These are phyloP conservation scores for Heliconius ethilla DNA, from an alignment of 2,888 invertebrate species.

Conservation along the genomic window DNA sequence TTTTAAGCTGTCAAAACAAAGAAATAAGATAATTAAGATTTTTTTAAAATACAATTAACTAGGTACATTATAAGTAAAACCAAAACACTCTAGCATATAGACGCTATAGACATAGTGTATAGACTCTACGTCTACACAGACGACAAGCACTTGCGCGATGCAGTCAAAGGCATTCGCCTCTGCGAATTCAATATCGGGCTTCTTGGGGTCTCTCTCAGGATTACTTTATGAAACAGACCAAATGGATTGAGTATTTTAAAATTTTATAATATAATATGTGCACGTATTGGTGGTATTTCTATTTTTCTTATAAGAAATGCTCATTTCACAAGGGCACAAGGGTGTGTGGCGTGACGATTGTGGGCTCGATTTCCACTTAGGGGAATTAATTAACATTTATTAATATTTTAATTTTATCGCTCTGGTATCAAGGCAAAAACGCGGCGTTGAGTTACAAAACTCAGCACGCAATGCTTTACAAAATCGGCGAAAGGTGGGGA, in stretches of 20 bases:
- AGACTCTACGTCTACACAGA: background rate
- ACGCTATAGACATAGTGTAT: background rate
- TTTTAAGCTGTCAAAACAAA: background rate
- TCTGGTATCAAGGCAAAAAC: too few relatives aligned
- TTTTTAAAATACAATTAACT: background rate
- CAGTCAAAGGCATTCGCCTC: background rate
- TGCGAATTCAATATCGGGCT: conserved; percentile 6
- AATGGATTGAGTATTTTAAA: background rate
- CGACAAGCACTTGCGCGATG: conserved; percentile 6
- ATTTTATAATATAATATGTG: background rate
- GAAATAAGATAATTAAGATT: background rate
- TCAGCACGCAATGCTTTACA: too few relatives aligned
- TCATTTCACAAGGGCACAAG: too few relatives aligned
- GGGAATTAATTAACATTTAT: too few relatives aligned
- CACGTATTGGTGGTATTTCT: too few relatives aligned
- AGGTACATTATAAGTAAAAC: background rate
- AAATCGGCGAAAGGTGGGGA: too few relatives aligned
- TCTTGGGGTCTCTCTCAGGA: conserved; percentile 2
- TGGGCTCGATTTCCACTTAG: too few relatives aligned
- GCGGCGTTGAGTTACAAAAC: too few relatives aligned
- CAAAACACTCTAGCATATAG: background rate
- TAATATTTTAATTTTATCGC: too few relatives aligned
- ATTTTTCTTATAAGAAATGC: too few relatives aligned
- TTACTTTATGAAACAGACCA: background rate
- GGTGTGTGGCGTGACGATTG: too few relatives aligned